phyloP scores from a whole-genome alignment of 1,140 invertebrate species.

The Latrodectus geometricus region DNA sequence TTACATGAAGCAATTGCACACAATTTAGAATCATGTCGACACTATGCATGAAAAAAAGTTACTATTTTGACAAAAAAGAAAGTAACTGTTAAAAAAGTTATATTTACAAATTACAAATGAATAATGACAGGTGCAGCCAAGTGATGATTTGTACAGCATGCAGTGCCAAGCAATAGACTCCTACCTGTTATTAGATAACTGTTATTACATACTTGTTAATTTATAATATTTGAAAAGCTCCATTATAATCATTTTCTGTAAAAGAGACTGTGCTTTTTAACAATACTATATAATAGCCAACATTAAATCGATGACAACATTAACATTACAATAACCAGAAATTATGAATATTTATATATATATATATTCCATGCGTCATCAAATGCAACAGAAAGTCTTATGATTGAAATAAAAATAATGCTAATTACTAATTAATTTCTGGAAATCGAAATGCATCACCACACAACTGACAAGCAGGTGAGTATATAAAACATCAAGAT shows the following conservation, averaged over 20 bases:
- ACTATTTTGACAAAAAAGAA: not conserved
- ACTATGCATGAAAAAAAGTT: not conserved
- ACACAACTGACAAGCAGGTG: not conserved
- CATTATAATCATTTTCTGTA: not conserved
- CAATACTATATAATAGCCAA: not conserved
- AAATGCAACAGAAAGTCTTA: too few relatives aligned
- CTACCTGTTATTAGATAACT: slow-evolving; percentile 18
- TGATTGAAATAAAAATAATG: too few relatives aligned
- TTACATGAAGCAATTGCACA: not conserved
- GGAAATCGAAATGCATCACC: not conserved
- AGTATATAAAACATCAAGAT: slow-evolving; percentile 6
- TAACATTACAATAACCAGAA: not conserved
- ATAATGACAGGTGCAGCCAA: slow-evolving; percentile 43
- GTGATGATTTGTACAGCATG: slow-evolving; percentile 62
- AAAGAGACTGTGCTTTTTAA: not conserved
- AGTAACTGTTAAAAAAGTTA: slow-evolving; percentile 49
- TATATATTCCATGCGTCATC: too few relatives aligned
- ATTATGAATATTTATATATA: too few relatives aligned
- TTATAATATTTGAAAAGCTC: not conserved
- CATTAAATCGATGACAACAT: not conserved
- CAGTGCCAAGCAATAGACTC: slow-evolving; percentile 56
- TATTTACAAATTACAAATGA: slow-evolving; percentile 59
- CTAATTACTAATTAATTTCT: too few relatives aligned
- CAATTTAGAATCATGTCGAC: not conserved
- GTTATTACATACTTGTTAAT: not conserved